Evolutionary conservation across 30 jellyfish, hydroid and myxozoan species (phyloP).

Genomic region (Nemopilema nomurai): DNA sequence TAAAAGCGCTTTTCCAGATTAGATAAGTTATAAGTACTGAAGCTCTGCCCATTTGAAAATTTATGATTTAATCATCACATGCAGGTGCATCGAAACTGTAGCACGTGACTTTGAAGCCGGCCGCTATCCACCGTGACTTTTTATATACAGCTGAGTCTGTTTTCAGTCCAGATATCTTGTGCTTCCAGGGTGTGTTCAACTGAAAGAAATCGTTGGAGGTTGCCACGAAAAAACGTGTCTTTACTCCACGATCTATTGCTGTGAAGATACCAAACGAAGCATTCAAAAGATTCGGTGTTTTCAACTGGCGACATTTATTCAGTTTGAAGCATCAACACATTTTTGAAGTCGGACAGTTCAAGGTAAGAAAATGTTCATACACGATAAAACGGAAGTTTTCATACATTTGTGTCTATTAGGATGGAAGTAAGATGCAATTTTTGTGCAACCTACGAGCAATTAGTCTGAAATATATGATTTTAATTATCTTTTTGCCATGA

Average conservation of each 20-base stretch:
- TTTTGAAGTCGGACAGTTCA: no score
- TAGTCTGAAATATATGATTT: no score
- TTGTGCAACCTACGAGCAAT: no score
- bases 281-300: background rate
- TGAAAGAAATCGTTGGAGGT: no score
- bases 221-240: background rate
- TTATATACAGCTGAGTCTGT: background rate
- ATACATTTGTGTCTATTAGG: no score
- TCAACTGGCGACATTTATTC: background rate
- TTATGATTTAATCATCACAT: background rate
- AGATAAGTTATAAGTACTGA: background rate
- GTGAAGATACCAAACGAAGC: background rate
- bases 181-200: no score
- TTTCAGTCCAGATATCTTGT: background rate
- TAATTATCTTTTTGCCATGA: no score
- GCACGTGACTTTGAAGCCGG: background rate
- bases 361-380: background rate
- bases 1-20: background rate
- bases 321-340: background rate
- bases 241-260: background rate
- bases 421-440: no score
- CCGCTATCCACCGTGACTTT: background rate
- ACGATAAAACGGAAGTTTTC: background rate
- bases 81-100: background rate
- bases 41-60: background rate